These are phyloP conservation scores for Brachymystax lenok DNA, from an alignment of 2,797 vertebrate species.

Conservation along the genomic window DNA sequence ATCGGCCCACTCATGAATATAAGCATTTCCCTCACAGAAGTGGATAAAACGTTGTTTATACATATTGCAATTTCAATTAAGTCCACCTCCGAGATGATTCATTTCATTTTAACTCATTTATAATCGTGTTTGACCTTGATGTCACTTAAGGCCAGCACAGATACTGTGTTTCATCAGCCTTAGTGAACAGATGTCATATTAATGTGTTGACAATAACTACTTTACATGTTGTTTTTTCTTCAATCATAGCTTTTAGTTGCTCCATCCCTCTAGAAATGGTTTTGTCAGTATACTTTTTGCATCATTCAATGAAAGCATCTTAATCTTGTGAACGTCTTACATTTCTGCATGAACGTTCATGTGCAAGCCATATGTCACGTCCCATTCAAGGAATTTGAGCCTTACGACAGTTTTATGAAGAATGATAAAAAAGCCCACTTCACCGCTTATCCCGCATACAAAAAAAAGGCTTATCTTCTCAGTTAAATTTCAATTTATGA, in stretches of 20 bases:
- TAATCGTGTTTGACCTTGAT: background rate
- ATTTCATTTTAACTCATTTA: background rate
- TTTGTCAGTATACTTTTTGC: background rate
- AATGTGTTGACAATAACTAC: conserved; percentile 2
- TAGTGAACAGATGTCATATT: background rate
- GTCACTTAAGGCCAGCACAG: background rate
- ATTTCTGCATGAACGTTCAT: background rate
- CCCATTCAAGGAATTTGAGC: conserved; percentile 12
- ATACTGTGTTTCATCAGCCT: too few relatives aligned
- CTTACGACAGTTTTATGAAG: conserved; percentile 19
- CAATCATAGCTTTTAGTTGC: background rate
- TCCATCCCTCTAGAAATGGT: background rate
- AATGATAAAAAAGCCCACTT: conserved; percentile 68
- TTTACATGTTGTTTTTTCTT: background rate
- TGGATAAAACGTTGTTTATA: background rate
- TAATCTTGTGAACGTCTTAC: background rate
- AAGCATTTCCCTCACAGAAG: background rate
- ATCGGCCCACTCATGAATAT: conserved; percentile 10
- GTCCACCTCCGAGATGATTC: background rate
- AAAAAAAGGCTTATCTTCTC: conserved; percentile 72
- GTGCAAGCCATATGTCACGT: background rate
- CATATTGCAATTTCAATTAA: background rate
- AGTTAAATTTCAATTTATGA: conserved; percentile 71
- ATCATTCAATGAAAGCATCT: background rate
- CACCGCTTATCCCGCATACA: conserved; percentile 61